Evolutionary conservation across 2,888 invertebrate genomes (phyloP).

Genomic region (Amiota communis): DNA sequence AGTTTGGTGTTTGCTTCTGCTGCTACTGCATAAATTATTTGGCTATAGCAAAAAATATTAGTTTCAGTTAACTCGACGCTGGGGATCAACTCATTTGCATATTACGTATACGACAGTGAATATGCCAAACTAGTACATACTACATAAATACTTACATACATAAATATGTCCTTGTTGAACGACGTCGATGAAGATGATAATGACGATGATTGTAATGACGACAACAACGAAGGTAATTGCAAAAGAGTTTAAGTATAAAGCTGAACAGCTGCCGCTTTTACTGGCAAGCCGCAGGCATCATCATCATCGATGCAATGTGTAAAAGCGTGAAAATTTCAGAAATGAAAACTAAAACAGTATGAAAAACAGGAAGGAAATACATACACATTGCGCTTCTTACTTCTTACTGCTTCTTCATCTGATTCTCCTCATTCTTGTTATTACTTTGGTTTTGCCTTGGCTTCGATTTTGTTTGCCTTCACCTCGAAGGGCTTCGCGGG

Average conservation of each 20-base stretch:
- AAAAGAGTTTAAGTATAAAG: background rate
- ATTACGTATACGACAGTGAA: conserved; percentile 51
- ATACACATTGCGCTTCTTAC: conserved; percentile 7
- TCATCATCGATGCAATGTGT: background rate
- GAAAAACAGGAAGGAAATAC: background rate
- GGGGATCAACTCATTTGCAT: conserved; percentile 52
- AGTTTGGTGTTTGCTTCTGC: conserved; percentile 1
- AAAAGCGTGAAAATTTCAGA: background rate
- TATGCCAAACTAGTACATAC: background rate
- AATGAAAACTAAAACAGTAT: background rate
- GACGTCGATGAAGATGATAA: too few relatives aligned
- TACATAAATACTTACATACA: background rate
- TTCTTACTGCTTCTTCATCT: background rate
- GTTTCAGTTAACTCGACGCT: conserved; percentile 51
- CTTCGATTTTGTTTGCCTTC: conserved; percentile 1
- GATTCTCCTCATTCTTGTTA: background rate
- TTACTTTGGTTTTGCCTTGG: background rate
- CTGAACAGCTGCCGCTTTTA: conserved; percentile 7
- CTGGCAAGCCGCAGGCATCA: background rate
- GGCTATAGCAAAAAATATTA: conserved; percentile 57
- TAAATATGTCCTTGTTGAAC: conserved; percentile 13
- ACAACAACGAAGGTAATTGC: conserved; percentile 8
- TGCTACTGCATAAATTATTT: conserved; percentile 60
- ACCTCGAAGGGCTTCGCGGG: background rate
- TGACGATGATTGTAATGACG: too few relatives aligned